Conservation (phyloP, 2,797 vertebrate genomes). For the Chrosomus eos region DNA sequence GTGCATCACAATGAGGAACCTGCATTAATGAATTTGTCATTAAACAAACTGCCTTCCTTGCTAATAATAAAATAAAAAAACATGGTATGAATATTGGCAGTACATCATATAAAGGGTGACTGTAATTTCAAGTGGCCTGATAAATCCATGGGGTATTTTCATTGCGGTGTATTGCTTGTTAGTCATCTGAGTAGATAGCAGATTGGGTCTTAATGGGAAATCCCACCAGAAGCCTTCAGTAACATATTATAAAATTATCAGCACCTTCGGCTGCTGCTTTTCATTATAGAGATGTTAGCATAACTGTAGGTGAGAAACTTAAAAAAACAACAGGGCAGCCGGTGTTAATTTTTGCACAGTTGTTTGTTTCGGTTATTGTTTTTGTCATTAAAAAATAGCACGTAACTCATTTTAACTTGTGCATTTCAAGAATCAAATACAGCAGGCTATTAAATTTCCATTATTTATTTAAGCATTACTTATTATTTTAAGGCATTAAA, state of each 20-base stretch:
- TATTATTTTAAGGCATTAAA: neutral
- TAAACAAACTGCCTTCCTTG: slow-evolving; percentile 44
- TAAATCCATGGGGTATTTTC: slow-evolving; percentile 75
- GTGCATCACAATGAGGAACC: slow-evolving; percentile 61
- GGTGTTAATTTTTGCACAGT: neutral
- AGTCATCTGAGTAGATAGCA: slow-evolving; percentile 78
- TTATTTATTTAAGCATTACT: neutral
- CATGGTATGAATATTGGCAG: slow-evolving; percentile 72
- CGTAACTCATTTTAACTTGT: neutral
- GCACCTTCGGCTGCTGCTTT: slow-evolving; percentile 64
- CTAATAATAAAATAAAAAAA: slow-evolving; percentile 60
- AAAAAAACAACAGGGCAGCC: neutral
- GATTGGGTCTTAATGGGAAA: slow-evolving; percentile 81
- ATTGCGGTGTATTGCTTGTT: slow-evolving; percentile 78
- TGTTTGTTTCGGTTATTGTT: neutral
- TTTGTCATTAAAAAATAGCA: neutral
- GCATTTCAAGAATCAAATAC: neutral
- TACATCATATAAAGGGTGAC: slow-evolving; percentile 73
- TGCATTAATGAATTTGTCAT: slow-evolving; percentile 67
- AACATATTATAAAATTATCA: slow-evolving; percentile 73
- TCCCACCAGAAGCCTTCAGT: slow-evolving; percentile 72
- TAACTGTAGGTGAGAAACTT: slow-evolving; percentile 9
- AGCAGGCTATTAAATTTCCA: neutral
- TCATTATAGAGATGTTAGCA: slow-evolving; percentile 31
- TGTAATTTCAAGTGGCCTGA: slow-evolving; percentile 76